Conservation (phyloP, 1,140 invertebrate species). For the Globodera ellingtonae region DNA sequence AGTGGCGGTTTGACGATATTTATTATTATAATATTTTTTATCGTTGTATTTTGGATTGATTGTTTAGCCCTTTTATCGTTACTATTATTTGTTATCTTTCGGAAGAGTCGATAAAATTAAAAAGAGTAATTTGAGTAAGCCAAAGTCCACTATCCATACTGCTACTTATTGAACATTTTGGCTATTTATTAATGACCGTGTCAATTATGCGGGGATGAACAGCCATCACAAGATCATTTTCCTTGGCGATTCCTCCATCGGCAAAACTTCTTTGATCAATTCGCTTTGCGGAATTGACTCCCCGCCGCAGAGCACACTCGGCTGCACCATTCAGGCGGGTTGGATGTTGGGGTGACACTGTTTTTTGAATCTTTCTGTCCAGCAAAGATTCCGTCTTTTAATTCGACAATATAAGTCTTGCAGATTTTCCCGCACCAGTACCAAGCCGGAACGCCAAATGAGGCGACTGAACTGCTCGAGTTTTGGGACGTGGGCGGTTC, state of each 20-base stretch:
- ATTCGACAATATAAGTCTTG: slow-evolving; percentile 8
- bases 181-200: no score
- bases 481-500: slow-evolving; percentile 52
- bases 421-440: slow-evolving; percentile 51
- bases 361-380: not conserved
- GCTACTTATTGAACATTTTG: not conserved
- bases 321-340: slow-evolving; percentile 50
- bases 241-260: slow-evolving; percentile 50
- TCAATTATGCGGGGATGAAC: not conserved
- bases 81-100: not conserved
- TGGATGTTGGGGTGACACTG: not conserved
- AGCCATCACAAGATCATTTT: slow-evolving; percentile 35
- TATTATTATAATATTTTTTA: not conserved
- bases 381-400: not conserved
- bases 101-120: not conserved
- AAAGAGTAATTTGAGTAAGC: no score
- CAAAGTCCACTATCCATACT: not conserved
- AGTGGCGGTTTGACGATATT: not conserved
- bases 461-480: slow-evolving; percentile 46
- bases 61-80: not conserved
- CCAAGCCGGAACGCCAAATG: slow-evolving; percentile 50
- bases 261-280: slow-evolving; percentile 51
- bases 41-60: not conserved
- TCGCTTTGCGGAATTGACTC: slow-evolving; percentile 45
- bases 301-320: slow-evolving; percentile 51